Conservation (phyloP, 2,113 vertebrate genomes). For the Rafetus swinhoei region DNA sequence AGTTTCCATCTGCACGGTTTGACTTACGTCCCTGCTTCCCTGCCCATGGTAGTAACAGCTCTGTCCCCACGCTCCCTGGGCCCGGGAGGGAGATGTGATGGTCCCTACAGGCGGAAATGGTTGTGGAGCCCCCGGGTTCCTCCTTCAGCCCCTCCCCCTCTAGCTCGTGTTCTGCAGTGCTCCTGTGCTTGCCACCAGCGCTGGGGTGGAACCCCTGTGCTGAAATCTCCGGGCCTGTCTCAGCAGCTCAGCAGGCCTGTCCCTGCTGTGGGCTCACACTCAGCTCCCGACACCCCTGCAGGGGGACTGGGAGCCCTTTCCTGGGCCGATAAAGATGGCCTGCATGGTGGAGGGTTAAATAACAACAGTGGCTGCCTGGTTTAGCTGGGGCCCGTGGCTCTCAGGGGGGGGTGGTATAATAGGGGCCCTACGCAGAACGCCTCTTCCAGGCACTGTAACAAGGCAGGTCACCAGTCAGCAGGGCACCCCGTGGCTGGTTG, state of each 20-base stretch:
- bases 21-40: rapidly evolving
- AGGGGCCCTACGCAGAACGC: too few species aligned
- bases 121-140: background rate
- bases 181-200: background rate
- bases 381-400: background rate
- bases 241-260: too few species aligned
- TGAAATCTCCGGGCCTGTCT: too few species aligned
- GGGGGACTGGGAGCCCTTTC: background rate
- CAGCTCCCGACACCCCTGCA: too few species aligned
- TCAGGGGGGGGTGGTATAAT: too few species aligned
- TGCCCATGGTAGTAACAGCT: background rate
- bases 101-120: background rate
- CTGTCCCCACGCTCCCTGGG: background rate
- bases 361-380: too few species aligned
- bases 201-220: background rate
- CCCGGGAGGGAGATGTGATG: background rate
- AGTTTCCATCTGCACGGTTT: background rate
- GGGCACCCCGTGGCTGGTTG: background rate
- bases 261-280: background rate
- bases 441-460: too few species aligned
- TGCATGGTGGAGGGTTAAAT: background rate
- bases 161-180: background rate
- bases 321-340: background rate
- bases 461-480: background rate
- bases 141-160: background rate